Percentiles rank a stretch among this genome's conserved stretches.
These are phyloP conservation scores for Lacerta viridis DNA, from an alignment of 2,797 vertebrate species.

Conservation along the genomic window DNA sequence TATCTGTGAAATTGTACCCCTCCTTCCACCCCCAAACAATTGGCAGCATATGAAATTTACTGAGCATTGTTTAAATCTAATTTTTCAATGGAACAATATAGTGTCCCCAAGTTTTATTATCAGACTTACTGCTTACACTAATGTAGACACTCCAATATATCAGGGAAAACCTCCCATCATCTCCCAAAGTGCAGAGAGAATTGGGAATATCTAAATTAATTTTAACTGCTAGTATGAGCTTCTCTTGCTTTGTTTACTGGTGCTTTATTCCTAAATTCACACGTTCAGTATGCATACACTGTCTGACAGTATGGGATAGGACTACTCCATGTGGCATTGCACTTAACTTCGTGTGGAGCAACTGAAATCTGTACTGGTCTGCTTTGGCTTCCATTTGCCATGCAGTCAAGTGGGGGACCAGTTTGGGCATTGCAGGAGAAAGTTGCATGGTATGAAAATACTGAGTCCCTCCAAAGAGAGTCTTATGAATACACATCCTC, in stretches of 20 bases:
- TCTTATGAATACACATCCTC: too few relatives aligned
- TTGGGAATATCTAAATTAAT: not conserved
- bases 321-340: too few relatives aligned
- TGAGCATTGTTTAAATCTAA: not conserved
- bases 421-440: too few relatives aligned
- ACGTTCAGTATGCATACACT: not conserved
- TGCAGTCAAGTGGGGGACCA: too few relatives aligned
- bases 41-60: conserved; percentile 21
- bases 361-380: too few relatives aligned
- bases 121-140: not conserved
- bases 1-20: conserved; percentile 14
- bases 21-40: not conserved
- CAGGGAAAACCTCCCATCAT: conserved; percentile 19
- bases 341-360: too few relatives aligned
- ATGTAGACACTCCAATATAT: not conserved
- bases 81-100: conserved; percentile 26
- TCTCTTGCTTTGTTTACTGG: not conserved
- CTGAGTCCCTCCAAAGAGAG: too few relatives aligned
- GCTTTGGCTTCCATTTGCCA: too few relatives aligned
- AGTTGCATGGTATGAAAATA: too few relatives aligned
- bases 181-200: not conserved
- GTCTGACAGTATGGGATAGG: not conserved
- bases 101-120: not conserved
- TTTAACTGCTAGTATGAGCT: not conserved
- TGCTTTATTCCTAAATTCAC: too few relatives aligned